A percentile compares a stretch with the other conserved stretches of the same genome.
These are phyloP conservation scores for Augiades crinisus DNA, from an alignment of 2,888 invertebrate species.

Conservation along the genomic window DNA sequence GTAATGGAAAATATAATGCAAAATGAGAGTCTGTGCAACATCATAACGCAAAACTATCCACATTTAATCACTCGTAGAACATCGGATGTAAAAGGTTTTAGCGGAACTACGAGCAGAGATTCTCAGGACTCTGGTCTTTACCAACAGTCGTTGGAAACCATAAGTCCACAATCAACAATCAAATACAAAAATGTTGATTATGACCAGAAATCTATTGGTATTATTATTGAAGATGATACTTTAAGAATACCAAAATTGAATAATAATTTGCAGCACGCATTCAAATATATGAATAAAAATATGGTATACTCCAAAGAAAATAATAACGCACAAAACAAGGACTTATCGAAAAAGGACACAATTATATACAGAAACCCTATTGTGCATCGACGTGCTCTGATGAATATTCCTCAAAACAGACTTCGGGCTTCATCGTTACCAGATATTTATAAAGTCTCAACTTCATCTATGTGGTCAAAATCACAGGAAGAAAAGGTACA, in stretches of 20 bases:
- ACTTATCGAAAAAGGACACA: conserved; percentile 85
- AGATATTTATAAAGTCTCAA: conserved; percentile 92
- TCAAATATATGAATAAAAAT: conserved; percentile 26
- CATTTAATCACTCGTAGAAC: conserved; percentile 81
- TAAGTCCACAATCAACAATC: conserved; percentile 1
- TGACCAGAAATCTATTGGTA: not conserved
- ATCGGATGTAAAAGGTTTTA: conserved; percentile 79
- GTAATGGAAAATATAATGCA: conserved; percentile 84
- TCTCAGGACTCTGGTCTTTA: conserved; percentile 18
- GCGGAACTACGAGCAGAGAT: conserved; percentile 29
- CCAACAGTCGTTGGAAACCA: conserved; percentile 31
- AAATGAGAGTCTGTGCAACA: conserved; percentile 84
- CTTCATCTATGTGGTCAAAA: conserved; percentile 84
- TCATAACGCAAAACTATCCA: conserved; percentile 87
- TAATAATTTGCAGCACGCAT: conserved; percentile 22
- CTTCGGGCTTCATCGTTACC: conserved; percentile 93
- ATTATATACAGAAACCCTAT: conserved; percentile 88
- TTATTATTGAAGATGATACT: not conserved
- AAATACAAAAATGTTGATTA: not conserved
- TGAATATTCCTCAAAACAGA: conserved; percentile 89
- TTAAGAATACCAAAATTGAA: conserved; percentile 12
- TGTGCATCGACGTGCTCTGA: conserved; percentile 91
- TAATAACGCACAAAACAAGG: conserved; percentile 79
- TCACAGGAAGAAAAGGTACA: conserved; percentile 85
- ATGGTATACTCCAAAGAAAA: conserved; percentile 41